Evolutionary conservation across 2,888 invertebrate species (phyloP).

Genomic region (Brachyopa scutellaris): DNA sequence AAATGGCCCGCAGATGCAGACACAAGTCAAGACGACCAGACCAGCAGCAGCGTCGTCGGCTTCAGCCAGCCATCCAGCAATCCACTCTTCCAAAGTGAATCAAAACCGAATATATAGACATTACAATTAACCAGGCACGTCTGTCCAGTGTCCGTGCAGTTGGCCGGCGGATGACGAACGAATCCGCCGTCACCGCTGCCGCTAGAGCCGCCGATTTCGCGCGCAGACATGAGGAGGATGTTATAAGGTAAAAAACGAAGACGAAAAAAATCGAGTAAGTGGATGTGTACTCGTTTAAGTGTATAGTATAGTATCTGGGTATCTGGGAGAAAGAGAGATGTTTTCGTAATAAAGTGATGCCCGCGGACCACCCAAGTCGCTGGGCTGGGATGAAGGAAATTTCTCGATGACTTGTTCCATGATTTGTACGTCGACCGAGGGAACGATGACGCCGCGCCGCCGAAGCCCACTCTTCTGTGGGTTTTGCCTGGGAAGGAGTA

Average conservation of each 20-base stretch:
- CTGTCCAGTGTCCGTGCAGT: slow-evolving; percentile 12
- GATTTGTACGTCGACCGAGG: slow-evolving; percentile 40
- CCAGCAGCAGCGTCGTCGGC: slow-evolving; percentile 23
- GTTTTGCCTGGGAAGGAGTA: slow-evolving; percentile 50
- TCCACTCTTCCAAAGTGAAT: slow-evolving; percentile 65
- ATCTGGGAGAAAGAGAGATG: slow-evolving; percentile 70
- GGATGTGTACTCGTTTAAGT: slow-evolving; percentile 72
- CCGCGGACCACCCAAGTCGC: slow-evolving; percentile 68
- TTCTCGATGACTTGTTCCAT: slow-evolving; percentile 56
- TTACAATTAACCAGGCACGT: slow-evolving; percentile 65
- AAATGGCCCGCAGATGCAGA: slow-evolving; percentile 2
- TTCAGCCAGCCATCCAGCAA: no score
- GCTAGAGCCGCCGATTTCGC: slow-evolving; percentile 39
- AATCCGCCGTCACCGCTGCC: slow-evolving; percentile 6
- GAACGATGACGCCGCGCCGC: slow-evolving; percentile 40
- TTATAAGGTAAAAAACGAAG: slow-evolving; percentile 41
- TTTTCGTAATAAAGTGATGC: slow-evolving; percentile 73
- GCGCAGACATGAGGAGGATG: slow-evolving; percentile 58
- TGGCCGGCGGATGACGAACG: slow-evolving; percentile 13
- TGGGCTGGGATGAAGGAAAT: slow-evolving; percentile 56
- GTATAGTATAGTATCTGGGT: no score
- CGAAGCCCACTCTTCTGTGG: slow-evolving; percentile 59
- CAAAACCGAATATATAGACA: slow-evolving; percentile 65
- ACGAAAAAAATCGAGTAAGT: slow-evolving; percentile 62
- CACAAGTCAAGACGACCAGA: neutral